Conservation (phyloP, 2,113 vertebrate species). For the Charina bottae region DNA sequence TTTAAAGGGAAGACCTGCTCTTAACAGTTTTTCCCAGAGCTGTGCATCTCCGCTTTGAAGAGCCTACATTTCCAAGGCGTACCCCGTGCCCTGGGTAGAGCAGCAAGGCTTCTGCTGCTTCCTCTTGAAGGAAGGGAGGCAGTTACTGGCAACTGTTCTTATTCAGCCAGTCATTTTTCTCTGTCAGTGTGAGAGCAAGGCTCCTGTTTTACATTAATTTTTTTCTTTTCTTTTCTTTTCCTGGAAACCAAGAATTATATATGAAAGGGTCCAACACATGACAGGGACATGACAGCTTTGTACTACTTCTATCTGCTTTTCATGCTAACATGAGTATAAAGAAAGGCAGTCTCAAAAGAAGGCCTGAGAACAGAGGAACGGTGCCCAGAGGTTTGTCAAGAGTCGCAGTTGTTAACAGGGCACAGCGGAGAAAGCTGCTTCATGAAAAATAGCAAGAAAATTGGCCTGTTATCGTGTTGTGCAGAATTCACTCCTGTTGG, state of each 20-base stretch:
- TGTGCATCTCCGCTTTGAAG: not conserved
- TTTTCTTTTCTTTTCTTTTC: not conserved
- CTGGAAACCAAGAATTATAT: conserved; percentile 23
- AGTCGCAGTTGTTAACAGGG: conserved; percentile 33
- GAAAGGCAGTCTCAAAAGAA: conserved; percentile 48
- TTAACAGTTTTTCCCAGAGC: not conserved
- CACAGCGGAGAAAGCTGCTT: conserved; percentile 45
- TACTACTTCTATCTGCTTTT: conserved; percentile 21
- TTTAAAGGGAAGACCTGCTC: not conserved
- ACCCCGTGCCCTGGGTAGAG: not conserved
- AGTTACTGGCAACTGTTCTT: not conserved
- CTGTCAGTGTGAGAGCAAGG: not conserved
- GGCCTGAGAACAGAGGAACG: conserved; percentile 45
- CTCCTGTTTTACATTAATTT: not conserved
- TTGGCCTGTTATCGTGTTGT: conserved; percentile 27
- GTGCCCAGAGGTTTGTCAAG: conserved; percentile 27
- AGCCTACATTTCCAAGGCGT: not conserved
- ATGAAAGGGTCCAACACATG: conserved; percentile 37
- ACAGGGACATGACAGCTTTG: conserved; percentile 28
- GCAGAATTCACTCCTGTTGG: conserved; percentile 14
- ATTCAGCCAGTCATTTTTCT: not conserved
- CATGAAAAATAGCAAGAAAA: conserved; percentile 51
- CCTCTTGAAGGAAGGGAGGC: not conserved
- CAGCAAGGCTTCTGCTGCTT: not conserved
- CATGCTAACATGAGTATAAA: conserved; percentile 27